phyloP scores from a whole-genome alignment of 2,888 invertebrate species.

The Serrognathus titanus region DNA sequence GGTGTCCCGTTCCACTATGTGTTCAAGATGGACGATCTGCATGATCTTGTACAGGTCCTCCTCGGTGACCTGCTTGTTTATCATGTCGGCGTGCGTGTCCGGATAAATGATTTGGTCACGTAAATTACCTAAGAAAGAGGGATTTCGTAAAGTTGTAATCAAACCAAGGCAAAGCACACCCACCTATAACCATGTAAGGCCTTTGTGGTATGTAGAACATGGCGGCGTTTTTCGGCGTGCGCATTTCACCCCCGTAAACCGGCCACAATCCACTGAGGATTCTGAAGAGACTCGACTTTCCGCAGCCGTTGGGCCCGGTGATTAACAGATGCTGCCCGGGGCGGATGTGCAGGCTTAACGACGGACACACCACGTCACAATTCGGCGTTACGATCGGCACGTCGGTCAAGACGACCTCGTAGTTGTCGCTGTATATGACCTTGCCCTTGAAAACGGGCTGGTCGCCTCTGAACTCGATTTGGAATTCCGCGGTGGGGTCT shows the following conservation, averaged over 20 bases:
- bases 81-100: constrained; percentile 74
- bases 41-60: constrained; percentile 72
- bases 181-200: constrained; percentile 95
- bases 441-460: constrained; percentile 72
- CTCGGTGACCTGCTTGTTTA: constrained; percentile 62
- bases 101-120: constrained; percentile 98
- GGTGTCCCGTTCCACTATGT: constrained; percentile 80
- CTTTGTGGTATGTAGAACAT: constrained; percentile 94
- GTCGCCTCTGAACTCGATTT: constrained; percentile 68
- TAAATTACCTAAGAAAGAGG: constrained; percentile 54
- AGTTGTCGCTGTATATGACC: constrained; percentile 63
- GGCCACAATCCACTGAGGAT: constrained; percentile 95
- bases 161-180: constrained; percentile 12
- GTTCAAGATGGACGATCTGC: constrained; percentile 73
- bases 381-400: constrained; percentile 96
- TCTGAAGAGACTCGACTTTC: constrained; percentile 85
- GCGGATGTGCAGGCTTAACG: constrained; percentile 69
- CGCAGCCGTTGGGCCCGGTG: constrained; percentile 95
- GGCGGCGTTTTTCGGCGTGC: constrained; percentile 64
- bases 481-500: constrained; percentile 48
- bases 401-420: constrained; percentile 72
- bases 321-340: constrained; percentile 91
- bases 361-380: constrained; percentile 90
- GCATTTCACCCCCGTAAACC: constrained; percentile 76
- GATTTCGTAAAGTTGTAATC: background rate